Base-by-base conservation (phyloP, 2,888 invertebrate genomes). In the Chesias legatella region DNA sequence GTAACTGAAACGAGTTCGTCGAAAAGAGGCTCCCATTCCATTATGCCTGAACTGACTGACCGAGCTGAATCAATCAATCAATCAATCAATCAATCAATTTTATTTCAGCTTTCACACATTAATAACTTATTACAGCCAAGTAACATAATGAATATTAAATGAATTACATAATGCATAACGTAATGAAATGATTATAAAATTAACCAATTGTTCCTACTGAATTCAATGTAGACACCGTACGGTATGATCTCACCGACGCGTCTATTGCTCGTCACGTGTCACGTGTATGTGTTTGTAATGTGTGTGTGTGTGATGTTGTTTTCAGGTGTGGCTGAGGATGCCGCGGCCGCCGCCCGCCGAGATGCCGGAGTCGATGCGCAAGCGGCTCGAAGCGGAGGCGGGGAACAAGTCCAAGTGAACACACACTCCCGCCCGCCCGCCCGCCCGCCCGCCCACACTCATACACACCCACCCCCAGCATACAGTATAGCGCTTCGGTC, bases 321-420 rank as follows among this genome's bases (percentile, higher is more conserved):
- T 30, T 0, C 65, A 91, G 91, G 91, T 92, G 0, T 90, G 88
- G 63, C 90, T 95, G 56, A 90, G 93, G 53, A 93, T 98, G 90
- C 98, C 98, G 43, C 93, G 98, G 61, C 98, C 98, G 47, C 98
- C 98, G 73, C 98, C 98, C 68, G 96, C 98, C 63, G 94, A 94
- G 84, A 98, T 98, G 97, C 98, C 98, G 8, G 97, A 95, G 75
- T 95, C 95, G 7, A 90, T 97, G 69, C 94, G 94, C 79, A 91
- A 91, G 81, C 94, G 95, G 56, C 74, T 92, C 20, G 89, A 83
- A 45, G 90, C 86, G 0, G 82, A 85, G 29, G 81, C 70, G 38
- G 79, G 73, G 6, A 67, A 64, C 6, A 78, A 76, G 49, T 41
- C 68, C 24, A 78, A 84, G 73, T 80, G 70, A 82, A 75, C 38